phyloP scores from a whole-genome alignment of 2,888 invertebrate species.

The Lobophora halterata region DNA sequence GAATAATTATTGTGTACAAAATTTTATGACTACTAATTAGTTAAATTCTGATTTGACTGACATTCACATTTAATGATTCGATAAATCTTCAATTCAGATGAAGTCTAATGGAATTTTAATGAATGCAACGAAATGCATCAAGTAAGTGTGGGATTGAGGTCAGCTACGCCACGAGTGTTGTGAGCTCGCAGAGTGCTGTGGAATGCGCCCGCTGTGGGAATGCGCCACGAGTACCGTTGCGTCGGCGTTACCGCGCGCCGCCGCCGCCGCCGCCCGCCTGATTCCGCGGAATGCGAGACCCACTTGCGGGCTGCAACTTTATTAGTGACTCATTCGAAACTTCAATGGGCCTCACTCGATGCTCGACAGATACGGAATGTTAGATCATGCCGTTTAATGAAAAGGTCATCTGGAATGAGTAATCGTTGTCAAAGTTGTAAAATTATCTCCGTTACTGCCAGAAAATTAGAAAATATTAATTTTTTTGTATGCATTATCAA shows the following conservation, averaged over 20 bases:
- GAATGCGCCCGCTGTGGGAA: conserved; percentile 76
- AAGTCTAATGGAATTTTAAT: conserved; percentile 27
- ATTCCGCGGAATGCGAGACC: conserved; percentile 73
- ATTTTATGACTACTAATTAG: too few relatives aligned
- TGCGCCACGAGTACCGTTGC: conserved; percentile 77
- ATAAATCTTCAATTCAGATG: conserved; percentile 32
- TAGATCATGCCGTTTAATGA: conserved; percentile 20
- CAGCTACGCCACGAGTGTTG: conserved; percentile 45
- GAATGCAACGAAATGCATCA: conserved; percentile 28
- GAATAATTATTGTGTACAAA: too few relatives aligned
- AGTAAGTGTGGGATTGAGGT: conserved; percentile 61
- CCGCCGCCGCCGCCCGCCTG: conserved; percentile 49
- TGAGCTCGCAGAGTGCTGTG: conserved; percentile 48
- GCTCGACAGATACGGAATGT: conserved; percentile 19
- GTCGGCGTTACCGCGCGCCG: conserved; percentile 49
- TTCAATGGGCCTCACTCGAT: conserved; percentile 40
- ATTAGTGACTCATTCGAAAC: conserved; percentile 64
- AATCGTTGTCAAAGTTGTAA: too few relatives aligned
- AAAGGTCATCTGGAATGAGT: conserved; percentile 10
- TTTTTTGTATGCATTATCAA: too few relatives aligned
- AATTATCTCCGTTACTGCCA: too few relatives aligned
- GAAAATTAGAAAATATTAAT: too few relatives aligned
- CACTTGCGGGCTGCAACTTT: conserved; percentile 65
- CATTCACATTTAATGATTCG: conserved; percentile 12
- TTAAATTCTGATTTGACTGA: too few relatives aligned